Percentiles rank a stretch among this genome's conserved stretches.
Conservation (phyloP, 2,888 invertebrate species). For the Syritta pipiens region DNA sequence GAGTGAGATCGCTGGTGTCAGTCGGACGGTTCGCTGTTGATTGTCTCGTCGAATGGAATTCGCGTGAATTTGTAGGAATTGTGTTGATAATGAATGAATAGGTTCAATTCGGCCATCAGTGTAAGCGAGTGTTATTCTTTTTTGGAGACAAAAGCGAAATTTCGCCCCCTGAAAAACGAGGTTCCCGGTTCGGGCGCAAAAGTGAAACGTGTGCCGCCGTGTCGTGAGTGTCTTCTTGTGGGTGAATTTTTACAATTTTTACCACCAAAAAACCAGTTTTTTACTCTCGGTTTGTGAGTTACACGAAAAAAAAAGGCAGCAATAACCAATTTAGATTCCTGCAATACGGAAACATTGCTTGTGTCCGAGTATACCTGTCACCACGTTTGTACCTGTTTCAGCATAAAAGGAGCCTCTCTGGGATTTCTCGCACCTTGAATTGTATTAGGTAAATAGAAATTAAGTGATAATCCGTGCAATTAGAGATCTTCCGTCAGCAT, state of each 20-base stretch:
- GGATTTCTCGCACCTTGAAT: slow-evolving; percentile 17
- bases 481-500: slow-evolving; percentile 12
- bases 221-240: slow-evolving; percentile 17
- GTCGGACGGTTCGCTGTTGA: slow-evolving; percentile 71
- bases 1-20: slow-evolving; percentile 72
- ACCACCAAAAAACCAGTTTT: slow-evolving; percentile 63
- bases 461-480: slow-evolving; percentile 2
- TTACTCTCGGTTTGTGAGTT: slow-evolving; percentile 10
- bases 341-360: slow-evolving; percentile 6
- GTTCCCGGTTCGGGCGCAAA: slow-evolving; percentile 25
- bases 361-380: slow-evolving; percentile 10
- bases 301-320: slow-evolving; percentile 22
- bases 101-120: slow-evolving; percentile 8
- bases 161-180: slow-evolving; percentile 16
- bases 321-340: slow-evolving; percentile 18
- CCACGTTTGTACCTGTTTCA: slow-evolving; percentile 13
- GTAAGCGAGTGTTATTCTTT: slow-evolving; percentile 1
- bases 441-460: slow-evolving; percentile 45
- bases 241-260: slow-evolving; percentile 51
- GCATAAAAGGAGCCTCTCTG: slow-evolving; percentile 20
- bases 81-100: slow-evolving; percentile 8
- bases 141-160: slow-evolving; percentile 22
- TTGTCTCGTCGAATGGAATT: slow-evolving; percentile 29
- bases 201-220: slow-evolving; percentile 15
- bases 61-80: slow-evolving; percentile 18